These are phyloP conservation scores for Pseudoatta argentina DNA, from an alignment of 1,140 invertebrate genomes.

Conservation along the genomic window DNA sequence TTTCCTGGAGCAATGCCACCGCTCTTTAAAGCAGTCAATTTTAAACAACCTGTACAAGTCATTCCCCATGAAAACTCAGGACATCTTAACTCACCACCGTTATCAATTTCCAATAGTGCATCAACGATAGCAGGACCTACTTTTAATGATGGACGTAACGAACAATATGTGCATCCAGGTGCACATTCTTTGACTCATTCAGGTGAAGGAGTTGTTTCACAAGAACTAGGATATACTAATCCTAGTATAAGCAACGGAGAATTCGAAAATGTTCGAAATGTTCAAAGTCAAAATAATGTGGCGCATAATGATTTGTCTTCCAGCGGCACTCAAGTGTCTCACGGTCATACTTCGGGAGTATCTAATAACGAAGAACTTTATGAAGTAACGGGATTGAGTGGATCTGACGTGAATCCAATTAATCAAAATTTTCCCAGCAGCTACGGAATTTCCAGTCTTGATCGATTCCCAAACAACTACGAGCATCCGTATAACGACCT, in stretches of 20 bases:
- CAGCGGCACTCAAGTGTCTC: too few relatives aligned
- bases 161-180: neutral
- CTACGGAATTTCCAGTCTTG: conserved; percentile 1
- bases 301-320: too few relatives aligned
- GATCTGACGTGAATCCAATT: neutral
- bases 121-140: neutral
- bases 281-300: too few relatives aligned
- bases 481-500: conserved; percentile 40
- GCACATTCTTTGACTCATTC: neutral
- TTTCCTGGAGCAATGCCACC: conserved; percentile 78
- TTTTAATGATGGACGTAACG: neutral
- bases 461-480: neutral
- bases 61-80: neutral
- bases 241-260: neutral
- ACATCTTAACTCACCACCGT: neutral
- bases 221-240: neutral
- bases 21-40: conserved; percentile 73
- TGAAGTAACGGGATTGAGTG: neutral
- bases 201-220: neutral
- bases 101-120: neutral
- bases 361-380: neutral
- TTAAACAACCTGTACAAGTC: conserved; percentile 53
- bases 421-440: conserved; percentile 15
- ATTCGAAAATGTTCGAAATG: too few relatives aligned
- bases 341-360: neutral